Conservation (phyloP, 2,888 invertebrate genomes). For the Ariolimax columbianus region DNA sequence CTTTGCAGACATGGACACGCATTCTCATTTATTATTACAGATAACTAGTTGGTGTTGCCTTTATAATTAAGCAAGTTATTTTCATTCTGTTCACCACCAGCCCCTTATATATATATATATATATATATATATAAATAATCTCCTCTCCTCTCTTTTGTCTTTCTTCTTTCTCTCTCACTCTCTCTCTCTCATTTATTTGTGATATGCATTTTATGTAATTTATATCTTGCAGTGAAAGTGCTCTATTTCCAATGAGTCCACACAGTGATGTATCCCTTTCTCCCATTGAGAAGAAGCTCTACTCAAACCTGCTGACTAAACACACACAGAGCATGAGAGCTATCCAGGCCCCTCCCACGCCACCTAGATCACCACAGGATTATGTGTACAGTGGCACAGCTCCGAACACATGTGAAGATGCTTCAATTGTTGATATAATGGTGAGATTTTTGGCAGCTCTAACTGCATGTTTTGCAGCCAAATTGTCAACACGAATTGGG, state of each 20-base stretch:
- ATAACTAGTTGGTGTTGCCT: too few relatives aligned
- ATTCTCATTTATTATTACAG: too few relatives aligned
- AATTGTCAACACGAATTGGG: too few relatives aligned
- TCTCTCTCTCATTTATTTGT: too few relatives aligned
- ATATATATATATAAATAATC: too few relatives aligned
- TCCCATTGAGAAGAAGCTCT: conserved; percentile 68
- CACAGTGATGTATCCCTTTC: conserved; percentile 66
- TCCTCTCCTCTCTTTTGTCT: too few relatives aligned
- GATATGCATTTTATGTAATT: not conserved
- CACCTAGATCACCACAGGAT: conserved; percentile 48
- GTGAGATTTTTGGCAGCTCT: conserved; percentile 5
- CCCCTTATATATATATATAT: too few relatives aligned
- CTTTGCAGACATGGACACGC: too few relatives aligned
- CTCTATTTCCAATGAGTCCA: conserved; percentile 62
- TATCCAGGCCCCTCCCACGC: conserved; percentile 47
- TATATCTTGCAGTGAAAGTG: conserved; percentile 66
- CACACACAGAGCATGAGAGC: conserved; percentile 40
- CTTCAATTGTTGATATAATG: conserved; percentile 39
- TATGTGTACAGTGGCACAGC: not conserved
- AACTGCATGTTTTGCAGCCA: too few relatives aligned
- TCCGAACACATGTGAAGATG: conserved; percentile 16
- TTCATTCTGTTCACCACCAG: too few relatives aligned
- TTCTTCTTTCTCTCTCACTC: too few relatives aligned
- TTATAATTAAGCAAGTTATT: too few relatives aligned
- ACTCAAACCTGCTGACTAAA: conserved; percentile 52